phyloP scores from a whole-genome alignment of 2,888 invertebrate genomes.

The Stenolophus ochropezus region DNA sequence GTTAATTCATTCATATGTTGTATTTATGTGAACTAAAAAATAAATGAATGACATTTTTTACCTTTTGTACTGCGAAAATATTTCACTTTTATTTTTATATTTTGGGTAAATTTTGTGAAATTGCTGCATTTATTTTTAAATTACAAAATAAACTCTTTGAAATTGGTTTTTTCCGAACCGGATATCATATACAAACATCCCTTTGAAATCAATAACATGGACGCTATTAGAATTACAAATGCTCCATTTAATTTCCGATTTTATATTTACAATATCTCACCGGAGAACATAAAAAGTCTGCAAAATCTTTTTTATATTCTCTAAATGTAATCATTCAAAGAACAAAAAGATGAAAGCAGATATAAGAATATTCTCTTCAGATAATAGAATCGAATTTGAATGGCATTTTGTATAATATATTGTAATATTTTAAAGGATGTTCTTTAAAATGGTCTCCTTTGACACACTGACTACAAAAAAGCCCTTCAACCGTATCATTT shows the following conservation, averaged over 20 bases:
- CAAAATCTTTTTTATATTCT: not conserved
- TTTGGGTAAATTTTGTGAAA: not conserved
- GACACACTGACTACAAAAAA: too few relatives aligned
- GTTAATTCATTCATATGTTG: too few relatives aligned
- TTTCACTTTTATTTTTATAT: not conserved
- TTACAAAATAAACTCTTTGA: not conserved
- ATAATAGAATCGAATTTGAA: not conserved
- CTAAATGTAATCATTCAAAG: not conserved
- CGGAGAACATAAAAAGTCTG: not conserved
- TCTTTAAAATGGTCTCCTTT: too few relatives aligned
- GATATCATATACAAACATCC: not conserved
- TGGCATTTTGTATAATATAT: too few relatives aligned
- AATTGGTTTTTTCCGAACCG: not conserved
- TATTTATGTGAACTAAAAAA: too few relatives aligned
- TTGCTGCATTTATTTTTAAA: not conserved
- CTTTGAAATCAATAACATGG: not conserved
- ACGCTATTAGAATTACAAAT: not conserved
- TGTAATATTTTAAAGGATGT: too few relatives aligned
- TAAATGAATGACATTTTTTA: too few relatives aligned
- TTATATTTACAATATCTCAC: not conserved
- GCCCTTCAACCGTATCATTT: too few relatives aligned
- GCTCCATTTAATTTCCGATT: not conserved
- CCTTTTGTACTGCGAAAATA: too few relatives aligned
- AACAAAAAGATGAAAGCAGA: not conserved
- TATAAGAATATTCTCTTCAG: not conserved